Evolutionary conservation across 1,140 invertebrate species (phyloP).

Genomic region (Philotrypesis tridentata): DNA sequence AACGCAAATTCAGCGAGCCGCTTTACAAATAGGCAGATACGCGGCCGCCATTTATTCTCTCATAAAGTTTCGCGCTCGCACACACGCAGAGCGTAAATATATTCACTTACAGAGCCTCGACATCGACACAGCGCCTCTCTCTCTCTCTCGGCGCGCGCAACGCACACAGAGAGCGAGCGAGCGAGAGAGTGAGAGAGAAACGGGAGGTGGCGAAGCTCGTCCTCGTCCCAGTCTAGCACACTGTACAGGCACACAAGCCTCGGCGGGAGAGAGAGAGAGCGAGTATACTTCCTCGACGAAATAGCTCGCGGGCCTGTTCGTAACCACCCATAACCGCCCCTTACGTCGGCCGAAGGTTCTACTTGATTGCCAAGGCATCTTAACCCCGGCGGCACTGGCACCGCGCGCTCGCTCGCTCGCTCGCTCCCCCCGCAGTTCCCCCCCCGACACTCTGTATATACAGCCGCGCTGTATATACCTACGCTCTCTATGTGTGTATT

Average conservation of each 20-base stretch:
- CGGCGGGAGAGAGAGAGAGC: neutral
- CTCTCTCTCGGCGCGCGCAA: too few species aligned
- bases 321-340: conserved; percentile 72
- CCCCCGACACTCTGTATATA: neutral
- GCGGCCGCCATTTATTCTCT: conserved; percentile 58
- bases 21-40: conserved; percentile 40
- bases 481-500: neutral
- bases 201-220: conserved; percentile 23
- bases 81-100: neutral
- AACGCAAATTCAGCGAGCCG: conserved; percentile 44
- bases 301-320: conserved; percentile 56
- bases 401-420: too few species aligned
- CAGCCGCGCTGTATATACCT: too few species aligned
- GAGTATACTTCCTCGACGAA: conserved; percentile 43
- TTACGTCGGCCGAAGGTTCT: conserved; percentile 71
- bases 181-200: too few species aligned
- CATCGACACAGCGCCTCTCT: too few species aligned
- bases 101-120: conserved; percentile 6
- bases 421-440: too few species aligned
- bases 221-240: conserved; percentile 46
- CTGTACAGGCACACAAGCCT: too few species aligned
- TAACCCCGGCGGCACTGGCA: conserved; percentile 54
- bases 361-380: conserved; percentile 73
- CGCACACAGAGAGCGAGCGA: too few species aligned
- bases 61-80: conserved; percentile 43